Percentiles rank a stretch among this genome's conserved stretches.
Conservation (phyloP, 2,113 vertebrate genomes). For the Nycticorax nycticorax region DNA sequence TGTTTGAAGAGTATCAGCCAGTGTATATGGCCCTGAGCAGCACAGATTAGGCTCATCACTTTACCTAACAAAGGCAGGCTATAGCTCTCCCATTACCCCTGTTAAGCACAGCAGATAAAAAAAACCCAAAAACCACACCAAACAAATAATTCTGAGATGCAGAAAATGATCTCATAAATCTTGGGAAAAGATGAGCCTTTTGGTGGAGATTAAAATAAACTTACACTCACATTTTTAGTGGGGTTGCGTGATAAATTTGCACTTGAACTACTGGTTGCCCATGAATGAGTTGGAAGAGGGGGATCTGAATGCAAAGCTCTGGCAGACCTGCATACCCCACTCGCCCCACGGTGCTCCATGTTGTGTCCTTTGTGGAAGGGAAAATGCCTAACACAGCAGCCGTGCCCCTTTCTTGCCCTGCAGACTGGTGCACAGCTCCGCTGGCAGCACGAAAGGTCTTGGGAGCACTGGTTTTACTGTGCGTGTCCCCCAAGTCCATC, state of each 20-base stretch:
- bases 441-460: too few relatives aligned
- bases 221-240: background rate
- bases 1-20: background rate
- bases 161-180: background rate
- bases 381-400: background rate
- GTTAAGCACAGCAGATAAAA: background rate
- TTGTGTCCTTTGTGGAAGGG: background rate
- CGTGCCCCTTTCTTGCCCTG: background rate
- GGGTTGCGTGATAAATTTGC: rapidly evolving
- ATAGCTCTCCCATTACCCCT: background rate
- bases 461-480: too few relatives aligned
- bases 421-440: background rate
- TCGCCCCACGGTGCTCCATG: too few relatives aligned
- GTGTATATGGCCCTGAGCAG: background rate
- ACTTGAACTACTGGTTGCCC: too few relatives aligned
- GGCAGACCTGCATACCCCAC: rapidly evolving
- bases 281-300: background rate
- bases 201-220: background rate
- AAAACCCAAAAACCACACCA: background rate
- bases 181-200: background rate
- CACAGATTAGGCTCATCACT: background rate
- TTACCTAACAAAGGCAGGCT: background rate
- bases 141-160: background rate
- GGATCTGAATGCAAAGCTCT: background rate
- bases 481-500: too few relatives aligned